These are phyloP conservation scores for Acronicta leporina DNA, from an alignment of 2,888 invertebrate species.

Conservation along the genomic window DNA sequence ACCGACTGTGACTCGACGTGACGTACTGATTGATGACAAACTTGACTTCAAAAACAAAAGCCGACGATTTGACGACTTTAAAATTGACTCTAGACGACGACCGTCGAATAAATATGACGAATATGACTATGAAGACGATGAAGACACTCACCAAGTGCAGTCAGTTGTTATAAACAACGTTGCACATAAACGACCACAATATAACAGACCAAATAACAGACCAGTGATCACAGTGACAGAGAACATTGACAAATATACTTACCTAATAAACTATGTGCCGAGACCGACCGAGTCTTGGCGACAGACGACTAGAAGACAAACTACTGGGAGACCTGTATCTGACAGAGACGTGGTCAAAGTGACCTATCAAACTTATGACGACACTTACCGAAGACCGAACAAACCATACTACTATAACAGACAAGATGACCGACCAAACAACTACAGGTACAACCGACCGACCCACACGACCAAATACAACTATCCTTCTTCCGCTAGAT, in stretches of 20 bases:
- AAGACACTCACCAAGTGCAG: conserved; percentile 78
- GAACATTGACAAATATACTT: conserved; percentile 85
- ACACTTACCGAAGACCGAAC: conserved; percentile 82
- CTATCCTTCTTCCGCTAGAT: conserved; percentile 78
- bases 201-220: conserved; percentile 54
- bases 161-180: conserved; percentile 80
- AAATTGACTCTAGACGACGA: conserved; percentile 67
- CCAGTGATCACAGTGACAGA: conserved; percentile 85
- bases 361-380: conserved; percentile 84
- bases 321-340: conserved; percentile 50
- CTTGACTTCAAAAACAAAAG: conserved; percentile 88
- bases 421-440: conserved; percentile 65
- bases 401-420: conserved; percentile 79
- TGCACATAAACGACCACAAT: conserved; percentile 76
- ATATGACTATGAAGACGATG: conserved; percentile 73
- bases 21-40: conserved; percentile 88
- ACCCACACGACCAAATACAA: conserved; percentile 65
- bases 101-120: conserved; percentile 71
- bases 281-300: conserved; percentile 85
- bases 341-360: conserved; percentile 84
- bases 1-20: conserved; percentile 59
- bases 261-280: conserved; percentile 87
- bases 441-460: conserved; percentile 72
- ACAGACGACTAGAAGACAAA: conserved; percentile 75
- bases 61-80: conserved; percentile 75